Percentiles rank a stretch among this genome's conserved stretches.
Evolutionary conservation across 2,113 vertebrate genomes (phyloP).

Genomic region (Sceloporus undulatus): DNA sequence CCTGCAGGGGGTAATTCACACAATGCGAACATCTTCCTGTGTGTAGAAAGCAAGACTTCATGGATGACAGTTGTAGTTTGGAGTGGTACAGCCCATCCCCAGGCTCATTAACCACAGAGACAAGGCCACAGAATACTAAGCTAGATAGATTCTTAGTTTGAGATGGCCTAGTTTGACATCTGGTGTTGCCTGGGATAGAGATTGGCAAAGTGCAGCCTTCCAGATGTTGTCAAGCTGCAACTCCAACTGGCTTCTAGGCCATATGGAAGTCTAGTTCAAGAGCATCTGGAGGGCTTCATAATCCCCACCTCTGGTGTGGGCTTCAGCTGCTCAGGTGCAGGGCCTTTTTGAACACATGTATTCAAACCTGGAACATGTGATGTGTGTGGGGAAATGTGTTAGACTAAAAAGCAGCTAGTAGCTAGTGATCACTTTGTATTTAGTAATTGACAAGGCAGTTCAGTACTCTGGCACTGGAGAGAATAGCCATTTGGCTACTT

Average conservation of each 20-base stretch:
- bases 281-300: no score
- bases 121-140: neutral
- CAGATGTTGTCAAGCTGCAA: no score
- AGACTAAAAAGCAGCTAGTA: neutral
- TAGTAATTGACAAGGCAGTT: neutral
- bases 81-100: neutral
- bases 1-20: neutral
- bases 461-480: neutral
- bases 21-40: neutral
- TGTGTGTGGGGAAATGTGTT: neutral
- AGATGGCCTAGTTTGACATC: neutral
- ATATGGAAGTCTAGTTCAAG: no score
- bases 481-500: neutral
- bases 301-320: neutral
- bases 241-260: no score
- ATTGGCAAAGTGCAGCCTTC: no score
- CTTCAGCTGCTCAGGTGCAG: neutral
- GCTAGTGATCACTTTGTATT: neutral
- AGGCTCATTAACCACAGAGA: neutral
- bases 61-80: no score
- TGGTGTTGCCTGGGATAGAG: no score
- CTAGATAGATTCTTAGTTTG: neutral
- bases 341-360: neutral
- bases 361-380: neutral
- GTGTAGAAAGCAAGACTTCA: neutral